A percentile compares a stretch with the other conserved stretches of the same genome.
phyloP scores from a whole-genome alignment of 2,888 invertebrate genomes.

The Electrophaes corylata region DNA sequence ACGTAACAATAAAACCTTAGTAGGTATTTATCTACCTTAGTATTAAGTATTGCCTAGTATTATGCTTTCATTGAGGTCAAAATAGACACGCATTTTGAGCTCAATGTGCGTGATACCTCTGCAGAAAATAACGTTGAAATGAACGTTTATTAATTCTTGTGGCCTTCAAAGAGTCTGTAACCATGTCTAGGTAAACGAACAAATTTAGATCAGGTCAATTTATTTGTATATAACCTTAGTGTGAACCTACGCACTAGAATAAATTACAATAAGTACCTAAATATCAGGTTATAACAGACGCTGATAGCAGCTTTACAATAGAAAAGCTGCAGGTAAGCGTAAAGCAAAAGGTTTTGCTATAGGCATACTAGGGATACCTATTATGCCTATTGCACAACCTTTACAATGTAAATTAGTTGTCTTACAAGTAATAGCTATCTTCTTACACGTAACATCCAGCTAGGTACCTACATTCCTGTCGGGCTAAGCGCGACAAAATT shows the following conservation, averaged over 20 bases:
- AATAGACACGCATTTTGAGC: slow-evolving; percentile 16
- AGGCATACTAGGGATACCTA: no score
- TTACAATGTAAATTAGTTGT: no score
- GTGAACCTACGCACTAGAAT: neutral
- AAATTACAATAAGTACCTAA: no score
- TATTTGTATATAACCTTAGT: neutral
- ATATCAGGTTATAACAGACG: no score
- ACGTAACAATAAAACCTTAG: neutral
- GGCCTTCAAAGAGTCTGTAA: slow-evolving; percentile 14
- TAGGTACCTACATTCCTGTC: no score
- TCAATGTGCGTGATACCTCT: slow-evolving; percentile 18
- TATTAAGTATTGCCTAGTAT: neutral
- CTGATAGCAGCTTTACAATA: no score
- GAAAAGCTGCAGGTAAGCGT: no score
- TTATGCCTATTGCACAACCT: no score
- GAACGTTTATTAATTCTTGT: slow-evolving; percentile 13
- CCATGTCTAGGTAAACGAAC: slow-evolving; percentile 25
- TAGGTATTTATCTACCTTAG: neutral
- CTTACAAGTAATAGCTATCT: no score
- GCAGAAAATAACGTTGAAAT: slow-evolving; percentile 20
- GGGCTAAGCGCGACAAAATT: no score
- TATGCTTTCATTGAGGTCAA: slow-evolving; percentile 16
- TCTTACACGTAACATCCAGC: no score
- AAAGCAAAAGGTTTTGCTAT: no score
- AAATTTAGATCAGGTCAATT: slow-evolving; percentile 6